Evolutionary conservation across 2,113 vertebrate genomes (phyloP).

Genomic region (Brachypteracias leptosomus): DNA sequence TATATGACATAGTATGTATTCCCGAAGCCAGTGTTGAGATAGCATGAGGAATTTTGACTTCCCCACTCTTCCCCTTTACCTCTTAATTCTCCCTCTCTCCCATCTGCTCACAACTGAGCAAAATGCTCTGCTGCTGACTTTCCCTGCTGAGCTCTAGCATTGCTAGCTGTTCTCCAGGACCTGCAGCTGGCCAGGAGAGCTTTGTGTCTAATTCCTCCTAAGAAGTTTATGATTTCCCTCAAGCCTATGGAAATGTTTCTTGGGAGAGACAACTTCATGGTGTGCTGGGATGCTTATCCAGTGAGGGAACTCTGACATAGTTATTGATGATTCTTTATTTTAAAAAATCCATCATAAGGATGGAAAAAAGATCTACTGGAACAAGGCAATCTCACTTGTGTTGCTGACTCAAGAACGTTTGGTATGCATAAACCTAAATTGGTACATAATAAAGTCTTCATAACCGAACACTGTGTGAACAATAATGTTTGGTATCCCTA

Average conservation of each 20-base stretch:
- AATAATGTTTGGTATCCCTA: neutral
- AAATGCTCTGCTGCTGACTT: conserved; percentile 55
- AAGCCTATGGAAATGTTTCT: conserved; percentile 46
- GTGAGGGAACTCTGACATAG: neutral
- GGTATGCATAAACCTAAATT: conserved; percentile 16
- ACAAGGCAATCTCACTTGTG: neutral
- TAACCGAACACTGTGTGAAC: neutral
- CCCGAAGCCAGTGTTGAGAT: conserved; percentile 39
- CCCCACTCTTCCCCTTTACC: conserved; percentile 15
- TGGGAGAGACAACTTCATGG: neutral
- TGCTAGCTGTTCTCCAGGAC: conserved; percentile 57
- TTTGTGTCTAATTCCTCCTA: conserved; percentile 55
- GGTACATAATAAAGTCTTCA: conserved; percentile 13
- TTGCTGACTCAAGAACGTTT: conserved; percentile 34
- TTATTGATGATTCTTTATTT: conserved; percentile 28
- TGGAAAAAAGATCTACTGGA: neutral
- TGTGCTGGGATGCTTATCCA: neutral
- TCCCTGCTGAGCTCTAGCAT: conserved; percentile 17
- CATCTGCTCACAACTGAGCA: conserved; percentile 52
- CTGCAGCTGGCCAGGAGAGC: neutral
- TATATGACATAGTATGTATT: neutral
- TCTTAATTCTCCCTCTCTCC: conserved; percentile 57
- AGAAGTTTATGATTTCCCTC: conserved; percentile 55
- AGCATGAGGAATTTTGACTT: conserved; percentile 30
- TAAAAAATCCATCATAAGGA: neutral